phyloP scores from a whole-genome alignment of 2,113 vertebrate genomes.

The Tupaia chinensis region DNA sequence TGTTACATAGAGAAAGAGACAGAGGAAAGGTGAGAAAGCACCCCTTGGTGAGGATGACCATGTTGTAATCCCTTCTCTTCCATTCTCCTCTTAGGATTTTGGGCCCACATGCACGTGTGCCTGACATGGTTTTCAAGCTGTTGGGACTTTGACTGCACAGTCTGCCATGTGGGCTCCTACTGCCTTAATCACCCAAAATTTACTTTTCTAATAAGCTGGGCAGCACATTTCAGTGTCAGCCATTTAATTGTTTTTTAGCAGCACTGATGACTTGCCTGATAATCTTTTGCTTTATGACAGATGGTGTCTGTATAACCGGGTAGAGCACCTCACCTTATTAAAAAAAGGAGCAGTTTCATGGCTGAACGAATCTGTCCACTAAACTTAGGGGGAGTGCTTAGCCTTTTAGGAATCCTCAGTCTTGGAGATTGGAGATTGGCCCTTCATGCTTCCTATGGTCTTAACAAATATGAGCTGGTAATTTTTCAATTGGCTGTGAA shows the following conservation, averaged over 20 bases:
- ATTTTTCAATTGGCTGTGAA: neutral
- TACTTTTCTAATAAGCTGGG: neutral
- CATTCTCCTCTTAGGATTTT: too few species aligned
- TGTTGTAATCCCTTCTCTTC: too few species aligned
- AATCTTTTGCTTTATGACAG: neutral
- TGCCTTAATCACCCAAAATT: neutral
- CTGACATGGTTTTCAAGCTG: too few species aligned
- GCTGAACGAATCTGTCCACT: neutral
- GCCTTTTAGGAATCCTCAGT: neutral
- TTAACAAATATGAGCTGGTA: neutral
- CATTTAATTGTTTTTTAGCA: neutral
- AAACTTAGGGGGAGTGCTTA: neutral
- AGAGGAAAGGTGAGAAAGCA: too few species aligned
- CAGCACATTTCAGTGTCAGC: neutral
- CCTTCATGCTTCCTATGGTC: neutral
- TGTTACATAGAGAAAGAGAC: too few species aligned
- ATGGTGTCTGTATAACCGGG: neutral
- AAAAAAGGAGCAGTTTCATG: neutral
- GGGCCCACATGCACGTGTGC: too few species aligned
- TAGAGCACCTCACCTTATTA: neutral
- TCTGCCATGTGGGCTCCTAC: too few species aligned
- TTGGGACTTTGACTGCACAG: too few species aligned
- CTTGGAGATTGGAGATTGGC: neutral
- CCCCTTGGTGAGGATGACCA: too few species aligned
- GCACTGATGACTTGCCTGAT: neutral